These are phyloP conservation scores for Pemphigus obesinymphae DNA, from an alignment of 1,140 invertebrate genomes.

Conservation along the genomic window DNA sequence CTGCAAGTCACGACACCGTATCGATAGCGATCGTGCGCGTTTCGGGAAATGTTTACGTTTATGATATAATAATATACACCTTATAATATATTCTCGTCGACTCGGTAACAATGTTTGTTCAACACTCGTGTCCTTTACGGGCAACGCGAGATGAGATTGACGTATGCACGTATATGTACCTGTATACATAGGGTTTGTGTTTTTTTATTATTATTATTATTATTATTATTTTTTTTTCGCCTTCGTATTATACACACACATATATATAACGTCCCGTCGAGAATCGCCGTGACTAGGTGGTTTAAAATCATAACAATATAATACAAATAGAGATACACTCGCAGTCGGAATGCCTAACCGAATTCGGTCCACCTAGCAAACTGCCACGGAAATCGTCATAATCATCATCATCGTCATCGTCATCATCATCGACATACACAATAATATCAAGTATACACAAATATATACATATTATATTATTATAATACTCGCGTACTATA, in stretches of 20 bases:
- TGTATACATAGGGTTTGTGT: neutral
- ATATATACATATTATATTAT: neutral
- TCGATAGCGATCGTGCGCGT: constrained; percentile 9
- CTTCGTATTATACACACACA: too few relatives aligned
- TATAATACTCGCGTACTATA: too few relatives aligned
- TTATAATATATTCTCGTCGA: constrained; percentile 26
- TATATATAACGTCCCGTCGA: neutral
- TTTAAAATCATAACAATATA: constrained; percentile 29
- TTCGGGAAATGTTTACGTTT: neutral
- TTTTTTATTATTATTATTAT: constrained; percentile 1
- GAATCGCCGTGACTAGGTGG: constrained; percentile 20
- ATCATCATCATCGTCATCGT: neutral
- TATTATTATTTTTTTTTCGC: constrained; percentile 12
- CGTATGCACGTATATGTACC: neutral
- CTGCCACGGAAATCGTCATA: neutral
- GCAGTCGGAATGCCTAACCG: neutral
- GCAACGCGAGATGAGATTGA: constrained; percentile 1
- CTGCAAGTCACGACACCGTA: constrained; percentile 9
- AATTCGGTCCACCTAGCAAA: neutral
- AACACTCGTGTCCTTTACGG: constrained; percentile 31
- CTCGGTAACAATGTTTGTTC: constrained; percentile 37
- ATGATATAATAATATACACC: neutral
- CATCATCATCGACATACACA: too few relatives aligned
- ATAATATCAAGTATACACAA: neutral
- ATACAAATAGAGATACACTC: constrained; percentile 26